phyloP scores from a whole-genome alignment of 2,113 vertebrate genomes.

The Rana temporaria region DNA sequence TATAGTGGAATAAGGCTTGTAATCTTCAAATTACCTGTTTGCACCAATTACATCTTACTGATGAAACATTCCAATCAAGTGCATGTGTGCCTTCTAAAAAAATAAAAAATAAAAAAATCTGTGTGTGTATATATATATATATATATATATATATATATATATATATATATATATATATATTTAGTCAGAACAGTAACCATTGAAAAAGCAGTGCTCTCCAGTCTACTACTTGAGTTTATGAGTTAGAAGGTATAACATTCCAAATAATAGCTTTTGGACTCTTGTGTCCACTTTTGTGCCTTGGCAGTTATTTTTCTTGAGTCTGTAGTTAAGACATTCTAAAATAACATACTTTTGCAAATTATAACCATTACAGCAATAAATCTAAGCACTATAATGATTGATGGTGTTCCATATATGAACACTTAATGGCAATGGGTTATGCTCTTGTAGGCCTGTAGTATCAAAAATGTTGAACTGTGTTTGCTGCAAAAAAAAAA shows the following conservation, averaged over 20 bases:
- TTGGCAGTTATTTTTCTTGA: too few relatives aligned
- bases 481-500: too few relatives aligned
- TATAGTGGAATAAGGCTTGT: constrained; percentile 76
- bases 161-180: constrained; percentile 38
- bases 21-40: constrained; percentile 77
- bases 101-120: neutral
- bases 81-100: constrained; percentile 61
- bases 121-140: constrained; percentile 24
- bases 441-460: too few relatives aligned
- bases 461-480: too few relatives aligned
- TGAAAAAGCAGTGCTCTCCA: constrained; percentile 5
- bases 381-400: too few relatives aligned
- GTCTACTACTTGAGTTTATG: neutral
- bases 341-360: too few relatives aligned
- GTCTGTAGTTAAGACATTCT: too few relatives aligned
- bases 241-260: neutral
- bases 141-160: constrained; percentile 24
- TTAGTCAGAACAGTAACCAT: neutral
- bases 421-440: too few relatives aligned
- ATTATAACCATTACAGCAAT: too few relatives aligned
- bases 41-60: constrained; percentile 73
- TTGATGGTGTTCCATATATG: too few relatives aligned
- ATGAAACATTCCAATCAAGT: constrained; percentile 75
- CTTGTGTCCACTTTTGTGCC: too few relatives aligned
- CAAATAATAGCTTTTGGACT: neutral